Evolutionary conservation across 2,888 invertebrate species (phyloP).

Genomic region (Endomychus coccineus): DNA sequence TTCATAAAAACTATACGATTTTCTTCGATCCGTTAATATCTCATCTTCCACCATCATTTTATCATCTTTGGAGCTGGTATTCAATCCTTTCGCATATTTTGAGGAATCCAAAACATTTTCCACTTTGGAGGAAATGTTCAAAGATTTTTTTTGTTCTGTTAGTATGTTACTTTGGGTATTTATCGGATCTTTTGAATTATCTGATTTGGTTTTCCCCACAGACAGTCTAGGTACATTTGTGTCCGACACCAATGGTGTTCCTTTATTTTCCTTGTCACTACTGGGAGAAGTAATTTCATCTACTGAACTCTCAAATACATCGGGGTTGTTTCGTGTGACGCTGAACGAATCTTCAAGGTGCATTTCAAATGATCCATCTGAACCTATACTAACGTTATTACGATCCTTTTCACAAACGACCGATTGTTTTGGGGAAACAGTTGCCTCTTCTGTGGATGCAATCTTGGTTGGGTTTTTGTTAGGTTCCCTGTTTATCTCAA

Average conservation of each 20-base stretch:
- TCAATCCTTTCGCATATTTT: too few relatives aligned
- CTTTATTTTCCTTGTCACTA: slow-evolving; percentile 13
- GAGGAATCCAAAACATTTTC: too few relatives aligned
- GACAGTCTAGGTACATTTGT: neutral
- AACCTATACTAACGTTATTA: neutral
- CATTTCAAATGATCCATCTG: neutral
- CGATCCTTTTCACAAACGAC: too few relatives aligned
- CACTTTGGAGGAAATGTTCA: too few relatives aligned
- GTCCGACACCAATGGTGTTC: neutral
- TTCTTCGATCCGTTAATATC: neutral
- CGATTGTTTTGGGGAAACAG: too few relatives aligned
- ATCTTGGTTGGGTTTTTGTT: too few relatives aligned
- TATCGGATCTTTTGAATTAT: too few relatives aligned
- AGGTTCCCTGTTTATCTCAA: too few relatives aligned
- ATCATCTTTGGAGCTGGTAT: neutral
- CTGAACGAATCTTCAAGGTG: neutral
- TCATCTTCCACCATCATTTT: neutral
- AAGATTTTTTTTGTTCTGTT: too few relatives aligned
- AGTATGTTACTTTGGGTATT: too few relatives aligned
- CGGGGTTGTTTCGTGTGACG: neutral
- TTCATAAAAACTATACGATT: slow-evolving; percentile 5
- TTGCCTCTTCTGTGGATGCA: too few relatives aligned
- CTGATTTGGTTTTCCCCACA: neutral
- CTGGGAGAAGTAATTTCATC: slow-evolving; percentile 6
- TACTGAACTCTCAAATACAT: neutral